Evolutionary conservation across 2,113 vertebrate genomes (phyloP).

Genomic region (Camarhynchus parvulus): DNA sequence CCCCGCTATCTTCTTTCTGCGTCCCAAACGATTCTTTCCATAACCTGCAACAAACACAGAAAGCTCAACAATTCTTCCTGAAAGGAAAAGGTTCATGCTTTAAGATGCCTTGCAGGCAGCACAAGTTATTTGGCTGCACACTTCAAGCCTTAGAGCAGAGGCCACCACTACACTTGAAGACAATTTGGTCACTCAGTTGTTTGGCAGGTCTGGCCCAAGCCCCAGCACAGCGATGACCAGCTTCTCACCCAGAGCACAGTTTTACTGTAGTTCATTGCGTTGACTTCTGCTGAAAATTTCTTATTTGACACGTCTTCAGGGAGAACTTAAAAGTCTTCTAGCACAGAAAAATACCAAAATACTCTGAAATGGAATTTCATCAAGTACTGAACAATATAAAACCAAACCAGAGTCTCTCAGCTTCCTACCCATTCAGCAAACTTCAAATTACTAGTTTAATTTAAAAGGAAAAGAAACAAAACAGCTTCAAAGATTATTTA

Average conservation of each 20-base stretch:
- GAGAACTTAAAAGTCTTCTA: background rate
- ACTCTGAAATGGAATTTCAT: background rate
- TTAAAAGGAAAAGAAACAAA: background rate
- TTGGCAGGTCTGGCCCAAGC: background rate
- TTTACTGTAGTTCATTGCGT: background rate
- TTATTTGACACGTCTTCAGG: background rate
- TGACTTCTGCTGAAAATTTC: background rate
- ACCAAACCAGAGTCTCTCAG: background rate
- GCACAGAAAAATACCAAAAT: background rate
- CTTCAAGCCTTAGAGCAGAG: background rate
- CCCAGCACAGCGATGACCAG: background rate
- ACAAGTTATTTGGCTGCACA: background rate
- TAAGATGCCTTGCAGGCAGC: background rate
- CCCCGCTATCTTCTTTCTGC: conserved; percentile 72
- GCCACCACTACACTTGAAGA: background rate
- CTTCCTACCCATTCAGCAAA: background rate
- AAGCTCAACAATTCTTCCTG: background rate
- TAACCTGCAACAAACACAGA: conserved; percentile 62
- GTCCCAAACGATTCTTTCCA: conserved; percentile 76
- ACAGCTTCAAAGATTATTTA: background rate
- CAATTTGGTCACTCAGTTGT: background rate
- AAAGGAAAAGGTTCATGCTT: background rate
- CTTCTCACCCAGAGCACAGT: background rate
- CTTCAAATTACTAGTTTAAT: background rate
- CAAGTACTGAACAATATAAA: background rate